These are phyloP conservation scores for Netelia virgata DNA, from an alignment of 2,888 invertebrate species.

Conservation along the genomic window DNA sequence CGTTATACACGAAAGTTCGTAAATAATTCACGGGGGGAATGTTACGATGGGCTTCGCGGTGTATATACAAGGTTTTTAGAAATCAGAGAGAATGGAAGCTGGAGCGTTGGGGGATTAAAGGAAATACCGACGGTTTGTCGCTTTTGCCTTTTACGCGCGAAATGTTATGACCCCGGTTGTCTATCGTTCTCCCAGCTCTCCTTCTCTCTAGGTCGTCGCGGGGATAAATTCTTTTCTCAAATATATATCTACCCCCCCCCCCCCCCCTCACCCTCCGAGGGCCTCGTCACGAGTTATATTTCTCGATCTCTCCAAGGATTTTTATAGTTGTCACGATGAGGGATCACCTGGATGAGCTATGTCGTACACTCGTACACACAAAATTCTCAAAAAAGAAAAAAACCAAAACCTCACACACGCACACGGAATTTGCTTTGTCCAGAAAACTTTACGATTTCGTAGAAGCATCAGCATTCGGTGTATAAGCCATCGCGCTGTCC, in stretches of 20 bases:
- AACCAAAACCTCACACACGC: constrained; percentile 15
- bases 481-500: constrained; percentile 40
- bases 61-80: not conserved
- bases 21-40: constrained; percentile 15
- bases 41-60: not conserved
- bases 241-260: constrained; percentile 3
- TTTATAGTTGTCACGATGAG: constrained; percentile 72
- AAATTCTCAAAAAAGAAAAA: constrained; percentile 24
- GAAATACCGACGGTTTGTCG: constrained; percentile 56
- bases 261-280: too few species aligned
- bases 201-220: not conserved
- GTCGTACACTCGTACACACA: not conserved
- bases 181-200: not conserved
- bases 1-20: constrained; percentile 26
- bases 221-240: constrained; percentile 56
- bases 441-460: constrained; percentile 73
- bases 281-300: constrained; percentile 34
- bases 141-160: constrained; percentile 51
- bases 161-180: constrained; percentile 53
- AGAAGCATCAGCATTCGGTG: constrained; percentile 56
- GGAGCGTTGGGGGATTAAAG: constrained; percentile 50
- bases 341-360: constrained; percentile 69
- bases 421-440: constrained; percentile 65
- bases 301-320: constrained; percentile 65
- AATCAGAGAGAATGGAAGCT: not conserved